Conservation (phyloP, 2,113 vertebrate species). For the Crotalus viridis region DNA sequence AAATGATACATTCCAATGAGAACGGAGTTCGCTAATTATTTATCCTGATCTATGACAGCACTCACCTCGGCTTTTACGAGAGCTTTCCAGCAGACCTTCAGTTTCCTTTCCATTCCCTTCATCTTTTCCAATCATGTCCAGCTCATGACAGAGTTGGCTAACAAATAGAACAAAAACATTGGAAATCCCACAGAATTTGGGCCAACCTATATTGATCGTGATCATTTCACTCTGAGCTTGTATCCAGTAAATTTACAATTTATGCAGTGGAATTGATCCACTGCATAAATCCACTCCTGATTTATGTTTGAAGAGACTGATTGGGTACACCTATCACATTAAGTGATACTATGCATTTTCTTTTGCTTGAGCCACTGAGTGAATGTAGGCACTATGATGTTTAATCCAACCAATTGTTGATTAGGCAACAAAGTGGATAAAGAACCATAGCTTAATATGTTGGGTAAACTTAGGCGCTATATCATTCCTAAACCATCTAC, state of each 20-base stretch:
- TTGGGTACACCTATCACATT: not conserved
- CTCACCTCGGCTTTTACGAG: conserved; percentile 78
- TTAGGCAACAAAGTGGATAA: not conserved
- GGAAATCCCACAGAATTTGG: not conserved
- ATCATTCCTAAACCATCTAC: not conserved
- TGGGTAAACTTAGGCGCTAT: not conserved
- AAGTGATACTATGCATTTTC: not conserved
- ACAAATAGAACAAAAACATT: not conserved
- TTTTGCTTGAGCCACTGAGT: not conserved
- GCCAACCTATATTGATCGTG: not conserved
- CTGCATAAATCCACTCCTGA: not conserved
- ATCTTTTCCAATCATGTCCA: conserved; percentile 74
- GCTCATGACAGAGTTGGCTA: conserved; percentile 84
- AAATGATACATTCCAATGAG: not conserved
- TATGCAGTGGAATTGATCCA: not conserved
- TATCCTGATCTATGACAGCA: not conserved
- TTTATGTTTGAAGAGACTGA: not conserved
- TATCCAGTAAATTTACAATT: not conserved
- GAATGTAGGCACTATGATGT: not conserved
- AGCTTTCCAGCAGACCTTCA: conserved; percentile 65
- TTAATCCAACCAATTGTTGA: not conserved
- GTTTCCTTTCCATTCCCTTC: conserved; percentile 70
- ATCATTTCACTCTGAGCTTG: not conserved
- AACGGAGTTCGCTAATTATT: not conserved
- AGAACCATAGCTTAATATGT: not conserved